phyloP scores from a whole-genome alignment of 2,888 invertebrate species.

The Phorcus lineatus region DNA sequence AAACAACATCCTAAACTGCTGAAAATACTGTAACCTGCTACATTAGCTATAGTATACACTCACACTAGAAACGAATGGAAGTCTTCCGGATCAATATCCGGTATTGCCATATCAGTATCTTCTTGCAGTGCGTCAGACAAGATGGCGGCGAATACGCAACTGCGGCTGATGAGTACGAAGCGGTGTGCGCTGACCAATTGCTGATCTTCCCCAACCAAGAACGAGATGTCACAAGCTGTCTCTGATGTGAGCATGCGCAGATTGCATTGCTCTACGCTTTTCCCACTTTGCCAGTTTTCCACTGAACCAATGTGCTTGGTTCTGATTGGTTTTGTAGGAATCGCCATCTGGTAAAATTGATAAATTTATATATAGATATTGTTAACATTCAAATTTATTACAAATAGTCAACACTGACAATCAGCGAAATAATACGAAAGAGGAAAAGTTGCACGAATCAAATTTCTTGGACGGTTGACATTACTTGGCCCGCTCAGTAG shows the following conservation, averaged over 20 bases:
- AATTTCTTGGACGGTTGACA: too few relatives aligned
- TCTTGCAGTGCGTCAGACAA: neutral
- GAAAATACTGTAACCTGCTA: too few relatives aligned
- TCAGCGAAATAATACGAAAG: too few relatives aligned
- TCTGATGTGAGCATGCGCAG: constrained; percentile 11
- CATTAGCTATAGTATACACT: neutral
- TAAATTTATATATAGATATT: too few relatives aligned
- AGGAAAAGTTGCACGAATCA: too few relatives aligned
- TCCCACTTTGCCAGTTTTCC: constrained; percentile 14
- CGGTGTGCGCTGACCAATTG: neutral
- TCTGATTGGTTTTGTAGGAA: neutral
- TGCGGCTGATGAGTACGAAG: constrained; percentile 16
- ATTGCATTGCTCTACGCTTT: neutral
- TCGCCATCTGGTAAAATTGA: too few relatives aligned
- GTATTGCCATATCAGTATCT: neutral
- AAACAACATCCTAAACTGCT: too few relatives aligned
- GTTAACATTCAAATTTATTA: too few relatives aligned
- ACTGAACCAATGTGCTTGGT: neutral
- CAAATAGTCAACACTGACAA: too few relatives aligned
- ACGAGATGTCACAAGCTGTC: neutral
- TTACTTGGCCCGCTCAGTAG: too few relatives aligned
- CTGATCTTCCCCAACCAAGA: neutral
- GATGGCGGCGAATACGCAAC: constrained; percentile 16
- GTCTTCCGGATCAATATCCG: neutral
- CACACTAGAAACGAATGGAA: neutral